Conservation (phyloP, 2,797 vertebrate genomes). For the Steatocranus sp. region DNA sequence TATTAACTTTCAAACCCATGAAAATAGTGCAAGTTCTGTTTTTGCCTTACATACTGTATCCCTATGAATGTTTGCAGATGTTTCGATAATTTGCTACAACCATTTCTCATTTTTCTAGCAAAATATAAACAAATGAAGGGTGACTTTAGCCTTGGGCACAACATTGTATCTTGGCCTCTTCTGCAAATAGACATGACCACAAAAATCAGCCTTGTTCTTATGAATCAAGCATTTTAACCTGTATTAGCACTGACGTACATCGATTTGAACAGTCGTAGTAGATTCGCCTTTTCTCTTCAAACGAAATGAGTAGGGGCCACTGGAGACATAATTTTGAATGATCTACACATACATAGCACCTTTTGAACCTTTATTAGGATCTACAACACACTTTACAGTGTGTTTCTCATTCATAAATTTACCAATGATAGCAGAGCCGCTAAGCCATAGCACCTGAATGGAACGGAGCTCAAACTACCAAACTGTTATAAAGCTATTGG, state of each 20-base stretch:
- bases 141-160: background rate
- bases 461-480: background rate
- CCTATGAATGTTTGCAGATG: background rate
- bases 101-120: background rate
- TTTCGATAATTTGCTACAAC: background rate
- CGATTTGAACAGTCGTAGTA: background rate
- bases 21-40: background rate
- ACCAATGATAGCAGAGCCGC: background rate
- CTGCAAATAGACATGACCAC: background rate
- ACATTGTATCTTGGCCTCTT: background rate
- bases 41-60: background rate
- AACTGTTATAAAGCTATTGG: background rate
- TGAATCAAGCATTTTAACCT: background rate
- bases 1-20: background rate
- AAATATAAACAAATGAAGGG: background rate
- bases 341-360: background rate
- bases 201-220: background rate
- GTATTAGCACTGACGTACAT: background rate
- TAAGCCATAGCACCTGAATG: background rate
- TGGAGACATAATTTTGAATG: background rate
- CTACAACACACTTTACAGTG: background rate
- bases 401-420: background rate
- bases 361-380: background rate
- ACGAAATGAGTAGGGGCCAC: background rate
- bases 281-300: accelerated